phyloP scores from a whole-genome alignment of 2,888 invertebrate genomes.

The Gymnocheta viridis region DNA sequence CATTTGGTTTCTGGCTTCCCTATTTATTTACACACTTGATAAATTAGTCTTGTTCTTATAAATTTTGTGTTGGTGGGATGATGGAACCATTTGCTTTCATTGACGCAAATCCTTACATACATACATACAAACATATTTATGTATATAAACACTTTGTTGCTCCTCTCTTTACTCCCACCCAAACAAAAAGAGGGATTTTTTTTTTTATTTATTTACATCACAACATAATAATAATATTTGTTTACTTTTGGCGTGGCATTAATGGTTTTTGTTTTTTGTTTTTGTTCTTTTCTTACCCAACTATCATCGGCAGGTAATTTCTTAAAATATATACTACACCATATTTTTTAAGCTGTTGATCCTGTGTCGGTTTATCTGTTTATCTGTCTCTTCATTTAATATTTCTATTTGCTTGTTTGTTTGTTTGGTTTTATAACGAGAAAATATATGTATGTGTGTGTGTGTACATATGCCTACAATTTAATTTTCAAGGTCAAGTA shows the following conservation, averaged over 20 bases:
- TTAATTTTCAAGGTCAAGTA: constrained; percentile 23
- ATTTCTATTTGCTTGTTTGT: neutral
- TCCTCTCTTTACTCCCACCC: neutral
- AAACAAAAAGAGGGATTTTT: neutral
- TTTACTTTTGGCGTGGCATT: neutral
- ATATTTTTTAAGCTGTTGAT: constrained; percentile 5
- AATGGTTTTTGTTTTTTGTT: neutral
- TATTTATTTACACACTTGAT: neutral
- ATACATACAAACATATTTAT: too few relatives aligned
- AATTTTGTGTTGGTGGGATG: neutral
- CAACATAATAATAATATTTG: neutral
- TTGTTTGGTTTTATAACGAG: neutral
- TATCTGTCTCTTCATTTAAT: neutral
- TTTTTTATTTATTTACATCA: neutral
- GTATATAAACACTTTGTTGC: neutral
- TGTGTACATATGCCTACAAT: neutral
- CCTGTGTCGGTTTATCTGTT: neutral
- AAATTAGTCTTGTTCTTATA: neutral
- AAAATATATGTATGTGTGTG: neutral
- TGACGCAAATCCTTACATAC: constrained; percentile 3
- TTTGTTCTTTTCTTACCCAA: neutral
- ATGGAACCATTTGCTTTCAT: neutral
- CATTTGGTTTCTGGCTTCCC: neutral
- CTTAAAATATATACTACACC: neutral
- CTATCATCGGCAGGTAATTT: neutral